A percentile compares a stretch with the other conserved stretches of the same genome.
Evolutionary conservation across 2,888 invertebrate genomes (phyloP).

Genomic region (Hirudinaria manillensis): DNA sequence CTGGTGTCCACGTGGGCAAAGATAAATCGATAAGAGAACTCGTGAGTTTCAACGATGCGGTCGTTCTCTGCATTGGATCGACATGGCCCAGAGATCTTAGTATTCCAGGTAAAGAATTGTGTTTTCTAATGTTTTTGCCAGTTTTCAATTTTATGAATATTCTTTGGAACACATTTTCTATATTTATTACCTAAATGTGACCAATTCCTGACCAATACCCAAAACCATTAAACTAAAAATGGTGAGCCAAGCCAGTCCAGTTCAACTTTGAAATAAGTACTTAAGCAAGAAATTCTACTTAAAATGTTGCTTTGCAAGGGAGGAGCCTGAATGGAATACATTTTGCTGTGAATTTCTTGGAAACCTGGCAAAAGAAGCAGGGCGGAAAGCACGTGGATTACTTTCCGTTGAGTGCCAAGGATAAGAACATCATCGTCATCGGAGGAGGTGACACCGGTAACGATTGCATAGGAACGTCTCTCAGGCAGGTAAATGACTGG

Average conservation of each 20-base stretch:
- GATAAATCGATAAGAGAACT: constrained; percentile 69
- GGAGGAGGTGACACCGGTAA: constrained; percentile 82
- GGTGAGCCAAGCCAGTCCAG: too few species aligned
- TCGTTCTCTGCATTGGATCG: constrained; percentile 84
- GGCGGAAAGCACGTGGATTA: constrained; percentile 62
- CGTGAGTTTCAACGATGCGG: constrained; percentile 71
- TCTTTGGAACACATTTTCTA: neutral
- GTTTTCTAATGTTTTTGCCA: neutral
- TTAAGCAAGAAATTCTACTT: neutral
- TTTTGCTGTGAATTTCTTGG: constrained; percentile 95
- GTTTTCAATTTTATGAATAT: neutral
- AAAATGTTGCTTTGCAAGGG: constrained; percentile 59
- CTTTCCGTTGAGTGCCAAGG: constrained; percentile 71
- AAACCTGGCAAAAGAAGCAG: constrained; percentile 84
- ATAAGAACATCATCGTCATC: constrained; percentile 87
- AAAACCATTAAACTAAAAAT: too few species aligned
- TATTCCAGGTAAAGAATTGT: constrained; percentile 53
- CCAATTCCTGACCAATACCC: neutral
- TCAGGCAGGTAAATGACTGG: constrained; percentile 67
- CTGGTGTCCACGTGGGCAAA: constrained; percentile 81
- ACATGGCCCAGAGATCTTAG: constrained; percentile 86
- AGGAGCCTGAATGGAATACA: constrained; percentile 85
- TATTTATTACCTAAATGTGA: neutral
- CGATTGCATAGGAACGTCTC: constrained; percentile 95
- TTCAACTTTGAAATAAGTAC: too few species aligned